A percentile compares a stretch with the other conserved stretches of the same genome.
phyloP scores from a whole-genome alignment of 2,888 invertebrate species.

The Stramonita haemastoma region DNA sequence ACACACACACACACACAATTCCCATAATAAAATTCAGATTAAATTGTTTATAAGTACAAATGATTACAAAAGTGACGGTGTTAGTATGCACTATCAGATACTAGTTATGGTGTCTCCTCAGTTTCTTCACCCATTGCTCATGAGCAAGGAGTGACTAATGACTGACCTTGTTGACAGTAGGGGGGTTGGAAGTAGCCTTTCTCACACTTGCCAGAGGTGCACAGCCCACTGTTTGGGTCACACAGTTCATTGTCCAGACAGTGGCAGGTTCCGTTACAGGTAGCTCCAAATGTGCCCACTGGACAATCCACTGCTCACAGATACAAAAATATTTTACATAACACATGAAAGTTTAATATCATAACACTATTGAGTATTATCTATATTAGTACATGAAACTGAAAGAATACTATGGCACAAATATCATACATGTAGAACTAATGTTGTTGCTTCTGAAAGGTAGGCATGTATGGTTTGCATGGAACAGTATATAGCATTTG shows the following conservation, averaged over 20 bases:
- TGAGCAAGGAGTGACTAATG: too few species aligned
- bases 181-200: neutral
- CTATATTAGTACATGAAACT: neutral
- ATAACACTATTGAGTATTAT: neutral
- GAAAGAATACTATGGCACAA: neutral
- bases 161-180: neutral
- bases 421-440: too few species aligned
- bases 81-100: too few species aligned
- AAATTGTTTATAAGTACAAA: too few species aligned
- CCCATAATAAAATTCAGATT: too few species aligned
- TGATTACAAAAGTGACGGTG: too few species aligned
- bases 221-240: neutral
- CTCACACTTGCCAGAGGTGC: neutral
- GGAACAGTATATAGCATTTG: too few species aligned
- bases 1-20: too few species aligned
- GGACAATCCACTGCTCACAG: neutral
- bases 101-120: too few species aligned
- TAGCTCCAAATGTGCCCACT: neutral
- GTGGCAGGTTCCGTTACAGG: neutral
- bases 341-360: neutral
- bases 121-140: too few species aligned
- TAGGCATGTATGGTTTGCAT: too few species aligned
- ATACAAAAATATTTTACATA: neutral
- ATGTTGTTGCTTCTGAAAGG: too few species aligned
- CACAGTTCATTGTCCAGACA: neutral